Evolutionary conservation across 2,113 vertebrate species (phyloP), one percentile per base, ranked within the genome.

Genomic region (Ochotona princeps): DNA sequence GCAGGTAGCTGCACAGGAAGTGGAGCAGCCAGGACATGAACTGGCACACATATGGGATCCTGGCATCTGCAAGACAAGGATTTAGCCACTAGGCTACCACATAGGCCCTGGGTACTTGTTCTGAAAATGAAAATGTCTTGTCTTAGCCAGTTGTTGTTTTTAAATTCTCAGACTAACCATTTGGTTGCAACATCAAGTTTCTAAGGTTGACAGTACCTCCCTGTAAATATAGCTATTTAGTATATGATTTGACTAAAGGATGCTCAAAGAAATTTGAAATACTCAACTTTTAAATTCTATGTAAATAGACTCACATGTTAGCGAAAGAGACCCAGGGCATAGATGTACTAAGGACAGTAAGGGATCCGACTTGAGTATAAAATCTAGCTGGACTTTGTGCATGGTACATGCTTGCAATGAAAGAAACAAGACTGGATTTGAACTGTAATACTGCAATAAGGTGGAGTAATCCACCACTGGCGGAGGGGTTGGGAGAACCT

Each of bases 61-160:
- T 44, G 38, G 38, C 38, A 44, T 44, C 38, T 44, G 38, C 38
- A 44, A 44, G 4, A 44, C 38, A 44, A 44, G 38, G 38, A 44
- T 44, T 44, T 44, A 44, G 38, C 38, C 38, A 44, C 38, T 44
- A 44, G 38, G 38, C 38, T 44, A 44, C 38, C 38, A 44, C 38
- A 44, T 6, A 44, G 38, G 38, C 38, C 6, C 38, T 44, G 38
- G 3, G 38, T 44, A 44, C 38, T 44, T 44, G 6, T 44, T 44
- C 38, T 44, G 38, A 90, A 72, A 73, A 47, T 7, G 5, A 23
- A 38, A 96, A 91, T 65, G 72, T 90, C 60, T 87, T 86, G 92
- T 89, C 75, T 32, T n/a, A 74, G 13, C 10, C 38, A 82, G 1
- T 4, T 63, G 18, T 75, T 70, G 76, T 18, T 18, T 79, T 76